Base-by-base conservation (phyloP, 2,888 invertebrate genomes). In the Pomacea canaliculata region DNA sequence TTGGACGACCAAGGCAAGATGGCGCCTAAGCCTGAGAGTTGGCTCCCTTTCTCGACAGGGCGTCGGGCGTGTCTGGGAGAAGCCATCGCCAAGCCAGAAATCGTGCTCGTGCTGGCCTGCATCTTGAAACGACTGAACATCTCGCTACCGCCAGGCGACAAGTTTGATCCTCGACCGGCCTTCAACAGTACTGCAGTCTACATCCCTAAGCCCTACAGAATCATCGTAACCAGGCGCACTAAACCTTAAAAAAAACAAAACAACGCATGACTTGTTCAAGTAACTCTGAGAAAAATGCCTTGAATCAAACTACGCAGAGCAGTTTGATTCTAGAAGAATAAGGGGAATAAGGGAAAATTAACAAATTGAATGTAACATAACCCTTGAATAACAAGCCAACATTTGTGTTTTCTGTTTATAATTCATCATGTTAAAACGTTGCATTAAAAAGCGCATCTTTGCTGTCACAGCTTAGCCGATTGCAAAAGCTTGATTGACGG, bases 31-130 rank as follows among this genome's bases (percentile, higher is more conserved):
- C 85, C 83, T 7, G 79, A 81, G 10, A 83, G 81, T 66, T 87
- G 84, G 84, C 79, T 87, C 49, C 88, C 88, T 0, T 88, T 88
- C 76, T 84, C 85, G 18, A 83, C 85, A 1, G 88, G 87, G 10
- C 79, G 84, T 13, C 78, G 88, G n/a, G 84, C 83, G 18, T 88
- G 88, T 82, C 79, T 86, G 0, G 88, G 87, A 37, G 86, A 87
- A 76, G 70, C 78, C 2, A 78, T 87, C 27, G 86, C 87, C 16
- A 86, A 85, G 71, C 83, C 85, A 1, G 84, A 86, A 70, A 79
- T 88, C 10, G 79, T 81, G 70, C 71, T 85, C n/a, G 73, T 85
- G 5, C 79, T 85, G 66, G 85, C 84, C 48, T 78, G 77, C 9
- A 56, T 79, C 56, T n/a, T 79, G 60, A 75, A 78, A 70, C 56